Evolutionary conservation across 2,113 vertebrate genomes (phyloP).

Genomic region (Mus spicilegus): DNA sequence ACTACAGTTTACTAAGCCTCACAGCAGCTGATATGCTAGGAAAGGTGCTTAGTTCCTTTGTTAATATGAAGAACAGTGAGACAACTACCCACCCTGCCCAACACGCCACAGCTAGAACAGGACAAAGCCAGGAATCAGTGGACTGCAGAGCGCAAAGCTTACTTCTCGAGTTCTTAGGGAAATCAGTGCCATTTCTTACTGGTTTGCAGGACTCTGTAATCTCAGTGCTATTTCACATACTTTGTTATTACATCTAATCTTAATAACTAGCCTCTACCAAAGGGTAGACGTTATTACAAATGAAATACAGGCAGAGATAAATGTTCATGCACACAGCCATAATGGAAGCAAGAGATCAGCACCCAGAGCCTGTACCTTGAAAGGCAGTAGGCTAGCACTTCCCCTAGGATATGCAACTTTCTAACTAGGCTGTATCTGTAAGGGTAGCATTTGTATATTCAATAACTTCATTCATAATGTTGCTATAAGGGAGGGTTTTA

Average conservation of each 20-base stretch:
- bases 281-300: background rate
- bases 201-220: background rate
- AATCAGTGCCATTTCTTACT: background rate
- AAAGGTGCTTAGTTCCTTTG: background rate
- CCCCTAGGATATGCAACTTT: background rate
- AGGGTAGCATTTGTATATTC: background rate
- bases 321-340: background rate
- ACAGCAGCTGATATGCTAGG: background rate
- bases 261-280: background rate
- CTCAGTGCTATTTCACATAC: background rate
- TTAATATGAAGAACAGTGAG: background rate
- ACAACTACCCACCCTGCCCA: background rate
- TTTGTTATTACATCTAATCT: slow-evolving; percentile 4
- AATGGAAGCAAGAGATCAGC: slow-evolving; percentile 1
- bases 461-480: background rate
- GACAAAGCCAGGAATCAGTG: slow-evolving; percentile 1
- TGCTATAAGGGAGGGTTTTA: background rate
- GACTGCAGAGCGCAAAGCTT: background rate
- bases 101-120: background rate
- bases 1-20: background rate
- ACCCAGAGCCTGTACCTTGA: background rate
- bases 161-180: background rate
- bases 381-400: background rate
- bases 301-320: background rate
- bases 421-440: background rate